Evolutionary conservation across 2,113 vertebrate species (phyloP).

Genomic region (Romanogobio albipinnatus): DNA sequence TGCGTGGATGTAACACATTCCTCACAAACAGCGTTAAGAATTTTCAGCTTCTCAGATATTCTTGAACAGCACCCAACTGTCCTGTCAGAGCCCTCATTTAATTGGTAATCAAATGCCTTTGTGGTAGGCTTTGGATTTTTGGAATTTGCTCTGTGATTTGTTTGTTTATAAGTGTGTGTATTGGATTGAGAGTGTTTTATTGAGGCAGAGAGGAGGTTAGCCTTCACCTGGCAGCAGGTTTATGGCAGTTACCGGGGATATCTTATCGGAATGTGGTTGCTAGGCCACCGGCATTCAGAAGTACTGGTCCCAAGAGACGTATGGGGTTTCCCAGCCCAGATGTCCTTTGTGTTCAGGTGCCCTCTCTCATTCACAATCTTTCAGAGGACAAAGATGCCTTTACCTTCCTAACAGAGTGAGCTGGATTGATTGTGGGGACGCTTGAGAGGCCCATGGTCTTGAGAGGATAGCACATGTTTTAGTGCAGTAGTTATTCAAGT

Average conservation of each 20-base stretch:
- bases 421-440: not conserved
- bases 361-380: constrained; percentile 15
- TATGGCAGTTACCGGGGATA: not conserved
- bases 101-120: constrained; percentile 1
- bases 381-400: constrained; percentile 47
- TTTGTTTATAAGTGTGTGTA: constrained; percentile 25
- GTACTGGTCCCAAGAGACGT: constrained; percentile 28
- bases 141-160: constrained; percentile 15
- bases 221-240: constrained; percentile 10
- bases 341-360: constrained; percentile 47
- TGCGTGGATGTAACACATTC: constrained; percentile 42
- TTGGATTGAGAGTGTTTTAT: not conserved
- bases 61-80: not conserved
- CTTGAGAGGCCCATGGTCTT: not conserved
- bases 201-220: not conserved
- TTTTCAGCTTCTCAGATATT: not conserved
- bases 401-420: constrained; percentile 23
- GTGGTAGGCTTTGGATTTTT: constrained; percentile 24
- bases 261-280: constrained; percentile 38
- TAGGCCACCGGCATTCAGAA: constrained; percentile 35
- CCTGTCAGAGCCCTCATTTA: not conserved
- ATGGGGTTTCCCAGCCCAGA: constrained; percentile 49
- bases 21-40: not conserved
- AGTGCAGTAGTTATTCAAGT: not conserved
- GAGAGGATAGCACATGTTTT: constrained; percentile 21